Conservation (phyloP, 2,113 vertebrate genomes). For the Oxyura jamaicensis region DNA sequence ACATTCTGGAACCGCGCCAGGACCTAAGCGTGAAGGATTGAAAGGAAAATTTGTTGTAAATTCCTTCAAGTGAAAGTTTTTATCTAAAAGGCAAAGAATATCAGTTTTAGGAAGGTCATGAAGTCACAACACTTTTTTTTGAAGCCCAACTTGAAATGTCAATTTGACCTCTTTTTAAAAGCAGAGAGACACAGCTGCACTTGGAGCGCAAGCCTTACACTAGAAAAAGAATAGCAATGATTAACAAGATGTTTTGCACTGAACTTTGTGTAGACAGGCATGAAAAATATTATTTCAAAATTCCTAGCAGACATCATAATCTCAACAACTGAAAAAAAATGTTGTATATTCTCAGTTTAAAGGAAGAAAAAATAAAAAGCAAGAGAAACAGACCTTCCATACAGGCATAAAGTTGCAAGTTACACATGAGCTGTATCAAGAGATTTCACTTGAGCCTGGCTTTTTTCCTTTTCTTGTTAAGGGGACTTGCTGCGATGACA, state of each 20-base stretch:
- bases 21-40: neutral
- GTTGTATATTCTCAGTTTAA: neutral
- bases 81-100: neutral
- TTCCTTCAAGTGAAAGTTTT: slow-evolving; percentile 32
- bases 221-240: neutral
- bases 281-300: neutral
- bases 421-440: neutral
- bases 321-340: neutral
- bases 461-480: neutral
- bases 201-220: neutral
- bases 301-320: neutral
- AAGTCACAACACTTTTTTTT: slow-evolving; percentile 21
- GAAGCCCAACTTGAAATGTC: slow-evolving; percentile 7
- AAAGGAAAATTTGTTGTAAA: slow-evolving; percentile 39
- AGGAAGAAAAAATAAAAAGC: neutral
- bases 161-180: neutral
- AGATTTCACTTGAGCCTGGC: neutral
- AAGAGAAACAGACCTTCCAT: neutral
- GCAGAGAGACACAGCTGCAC: neutral
- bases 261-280: neutral
- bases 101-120: slow-evolving; percentile 14
- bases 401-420: neutral
- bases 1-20: slow-evolving; percentile 2
- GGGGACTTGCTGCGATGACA: neutral
- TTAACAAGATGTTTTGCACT: neutral